Evolutionary conservation across 2,797 vertebrate species (phyloP).

Genomic region (Ptychadena robeensis): DNA sequence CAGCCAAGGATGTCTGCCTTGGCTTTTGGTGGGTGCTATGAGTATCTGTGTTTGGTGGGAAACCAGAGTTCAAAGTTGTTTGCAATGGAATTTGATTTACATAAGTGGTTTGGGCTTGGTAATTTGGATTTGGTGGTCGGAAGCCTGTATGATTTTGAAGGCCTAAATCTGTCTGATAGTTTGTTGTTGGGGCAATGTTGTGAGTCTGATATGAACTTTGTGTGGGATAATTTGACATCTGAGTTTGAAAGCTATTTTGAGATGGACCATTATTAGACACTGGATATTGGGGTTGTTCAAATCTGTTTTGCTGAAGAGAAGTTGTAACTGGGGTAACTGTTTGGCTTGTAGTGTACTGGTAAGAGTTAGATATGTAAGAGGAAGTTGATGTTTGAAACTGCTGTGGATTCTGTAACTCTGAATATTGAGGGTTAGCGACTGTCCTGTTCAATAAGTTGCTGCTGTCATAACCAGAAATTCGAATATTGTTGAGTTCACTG

Average conservation of each 20-base stretch:
- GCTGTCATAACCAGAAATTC: conserved; percentile 82
- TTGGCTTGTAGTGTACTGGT: conserved; percentile 83
- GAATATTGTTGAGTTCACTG: conserved; percentile 94
- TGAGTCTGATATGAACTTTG: conserved; percentile 82
- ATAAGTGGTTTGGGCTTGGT: conserved; percentile 82
- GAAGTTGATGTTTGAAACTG: conserved; percentile 80
- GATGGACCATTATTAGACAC: conserved; percentile 78
- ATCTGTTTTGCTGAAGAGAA: conserved; percentile 84
- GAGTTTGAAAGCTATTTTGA: conserved; percentile 87
- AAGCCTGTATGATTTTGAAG: conserved; percentile 83
- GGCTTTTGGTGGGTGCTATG: conserved; percentile 87
- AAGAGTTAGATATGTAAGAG: conserved; percentile 78
- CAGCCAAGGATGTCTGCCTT: conserved; percentile 91
- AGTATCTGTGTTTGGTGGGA: conserved; percentile 82
- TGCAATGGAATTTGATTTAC: conserved; percentile 78
- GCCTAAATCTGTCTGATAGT: conserved; percentile 85
- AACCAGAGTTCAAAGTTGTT: conserved; percentile 80
- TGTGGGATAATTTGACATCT: conserved; percentile 83
- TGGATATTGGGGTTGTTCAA: conserved; percentile 83
- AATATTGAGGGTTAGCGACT: conserved; percentile 83
- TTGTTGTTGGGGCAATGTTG: conserved; percentile 79
- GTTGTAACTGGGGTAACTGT: conserved; percentile 75
- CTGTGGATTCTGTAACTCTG: conserved; percentile 77
- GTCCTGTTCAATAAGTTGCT: conserved; percentile 79
- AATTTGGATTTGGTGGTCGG: conserved; percentile 80